A percentile compares a stretch with the other conserved stretches of the same genome.
phyloP scores from a whole-genome alignment of 2,888 invertebrate species.

The Lydus trimaculatus region DNA sequence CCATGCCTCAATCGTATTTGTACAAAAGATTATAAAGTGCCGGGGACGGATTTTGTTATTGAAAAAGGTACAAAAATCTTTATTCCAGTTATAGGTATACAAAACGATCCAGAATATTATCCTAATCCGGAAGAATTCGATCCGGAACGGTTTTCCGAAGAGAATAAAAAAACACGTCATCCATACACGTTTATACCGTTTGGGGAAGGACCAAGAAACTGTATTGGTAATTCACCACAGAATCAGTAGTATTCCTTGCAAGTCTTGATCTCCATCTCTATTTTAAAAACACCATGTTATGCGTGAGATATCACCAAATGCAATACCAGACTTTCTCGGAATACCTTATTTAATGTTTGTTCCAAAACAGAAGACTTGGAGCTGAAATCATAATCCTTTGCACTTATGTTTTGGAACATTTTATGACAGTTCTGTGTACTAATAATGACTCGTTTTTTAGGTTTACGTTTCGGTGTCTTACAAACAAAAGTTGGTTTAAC shows the following conservation, averaged over 20 bases:
- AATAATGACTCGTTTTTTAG: constrained; percentile 36
- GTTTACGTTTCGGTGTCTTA: constrained; percentile 49
- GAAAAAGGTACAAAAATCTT: constrained; percentile 18
- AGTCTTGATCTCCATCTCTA: too few species aligned
- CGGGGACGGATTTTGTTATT: constrained; percentile 15
- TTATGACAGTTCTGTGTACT: too few species aligned
- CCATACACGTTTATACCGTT: constrained; percentile 44
- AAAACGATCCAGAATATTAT: constrained; percentile 53
- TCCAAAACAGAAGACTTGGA: too few species aligned
- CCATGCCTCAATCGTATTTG: constrained; percentile 17
- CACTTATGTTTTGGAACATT: background rate
- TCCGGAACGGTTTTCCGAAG: constrained; percentile 49
- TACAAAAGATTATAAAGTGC: constrained; percentile 27
- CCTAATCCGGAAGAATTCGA: constrained; percentile 54
- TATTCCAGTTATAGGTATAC: constrained; percentile 50
- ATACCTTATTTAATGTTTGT: too few species aligned
- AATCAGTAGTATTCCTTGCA: background rate
- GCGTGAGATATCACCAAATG: too few species aligned
- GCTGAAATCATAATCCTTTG: background rate
- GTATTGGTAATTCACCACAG: constrained; percentile 17
- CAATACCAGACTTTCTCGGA: too few species aligned
- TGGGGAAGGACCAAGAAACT: constrained; percentile 28
- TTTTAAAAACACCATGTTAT: too few species aligned
- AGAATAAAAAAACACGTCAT: constrained; percentile 42
- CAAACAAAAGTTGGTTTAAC: constrained; percentile 50